Evolutionary conservation across 1,140 invertebrate species (phyloP).

Genomic region (Drosophila subobscura): DNA sequence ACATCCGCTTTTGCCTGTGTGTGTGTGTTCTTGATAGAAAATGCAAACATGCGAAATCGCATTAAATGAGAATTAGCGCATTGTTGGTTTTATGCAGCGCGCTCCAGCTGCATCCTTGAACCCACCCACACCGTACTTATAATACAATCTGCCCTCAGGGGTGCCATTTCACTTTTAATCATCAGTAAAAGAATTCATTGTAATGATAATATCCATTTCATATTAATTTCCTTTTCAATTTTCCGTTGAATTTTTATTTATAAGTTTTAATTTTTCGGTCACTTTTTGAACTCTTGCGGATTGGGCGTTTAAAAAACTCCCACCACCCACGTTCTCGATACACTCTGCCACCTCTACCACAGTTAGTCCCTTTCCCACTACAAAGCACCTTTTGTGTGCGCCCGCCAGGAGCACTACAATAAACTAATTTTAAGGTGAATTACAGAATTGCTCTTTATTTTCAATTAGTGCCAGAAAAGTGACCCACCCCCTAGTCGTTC

Average conservation of each 20-base stretch:
- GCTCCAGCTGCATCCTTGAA: constrained; percentile 1
- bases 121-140: not conserved
- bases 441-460: constrained; percentile 81
- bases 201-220: constrained; percentile 11
- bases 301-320: constrained; percentile 45
- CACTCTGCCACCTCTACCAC: not conserved
- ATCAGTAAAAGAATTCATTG: no score
- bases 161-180: not conserved
- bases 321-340: not conserved
- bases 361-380: no score
- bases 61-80: constrained; percentile 80
- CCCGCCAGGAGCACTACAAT: constrained; percentile 63
- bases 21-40: constrained; percentile 53
- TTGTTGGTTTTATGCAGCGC: constrained; percentile 62
- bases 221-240: constrained; percentile 26
- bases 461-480: constrained; percentile 62
- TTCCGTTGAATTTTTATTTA: not conserved
- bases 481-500: not conserved
- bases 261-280: not conserved
- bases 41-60: constrained; percentile 79
- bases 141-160: constrained; percentile 1
- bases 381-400: not conserved
- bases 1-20: not conserved
- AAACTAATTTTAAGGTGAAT: constrained; percentile 81
- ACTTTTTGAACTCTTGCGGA: constrained; percentile 53